A percentile compares a stretch with the other conserved stretches of the same genome.
phyloP scores from a whole-genome alignment of 1,140 invertebrate genomes.

The Drosophila littoralis region DNA sequence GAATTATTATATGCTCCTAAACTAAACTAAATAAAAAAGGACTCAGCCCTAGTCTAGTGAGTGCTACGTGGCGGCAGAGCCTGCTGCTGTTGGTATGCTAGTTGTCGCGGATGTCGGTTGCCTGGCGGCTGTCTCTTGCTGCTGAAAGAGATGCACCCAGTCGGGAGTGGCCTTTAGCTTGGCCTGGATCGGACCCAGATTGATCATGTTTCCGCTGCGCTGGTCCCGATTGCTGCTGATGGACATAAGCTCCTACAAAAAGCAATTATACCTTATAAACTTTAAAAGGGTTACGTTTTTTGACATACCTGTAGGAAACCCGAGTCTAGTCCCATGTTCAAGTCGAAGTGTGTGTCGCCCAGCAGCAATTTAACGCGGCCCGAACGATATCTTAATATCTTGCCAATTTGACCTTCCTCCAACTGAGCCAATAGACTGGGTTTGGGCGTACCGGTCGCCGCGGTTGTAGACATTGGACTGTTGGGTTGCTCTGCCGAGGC shows the following conservation, averaged over 20 bases:
- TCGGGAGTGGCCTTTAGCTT: constrained; percentile 83
- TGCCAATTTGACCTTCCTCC: constrained; percentile 87
- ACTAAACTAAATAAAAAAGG: constrained; percentile 8
- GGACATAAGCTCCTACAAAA: constrained; percentile 78
- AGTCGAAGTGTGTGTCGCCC: constrained; percentile 86
- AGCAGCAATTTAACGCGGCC: constrained; percentile 86
- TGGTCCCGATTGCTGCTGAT: constrained; percentile 75
- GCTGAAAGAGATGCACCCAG: constrained; percentile 82
- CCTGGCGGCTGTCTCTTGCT: constrained; percentile 50
- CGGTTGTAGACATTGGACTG: constrained; percentile 27
- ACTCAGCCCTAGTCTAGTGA: neutral
- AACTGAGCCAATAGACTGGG: constrained; percentile 70
- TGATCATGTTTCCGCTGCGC: constrained; percentile 83
- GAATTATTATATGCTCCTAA: constrained; percentile 14
- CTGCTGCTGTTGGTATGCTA: constrained; percentile 4
- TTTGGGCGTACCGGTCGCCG: constrained; percentile 17
- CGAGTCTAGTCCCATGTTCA: constrained; percentile 84
- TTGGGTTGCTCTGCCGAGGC: constrained; percentile 25
- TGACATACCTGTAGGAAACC: constrained; percentile 78
- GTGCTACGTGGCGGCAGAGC: constrained; percentile 46
- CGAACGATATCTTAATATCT: constrained; percentile 85
- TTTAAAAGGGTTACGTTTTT: neutral
- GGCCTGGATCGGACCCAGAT: constrained; percentile 80
- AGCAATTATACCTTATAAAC: neutral
- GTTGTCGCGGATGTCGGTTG: constrained; percentile 5